Evolutionary conservation across 2,113 vertebrate species (phyloP).

Genomic region (Benthochromis sp.): DNA sequence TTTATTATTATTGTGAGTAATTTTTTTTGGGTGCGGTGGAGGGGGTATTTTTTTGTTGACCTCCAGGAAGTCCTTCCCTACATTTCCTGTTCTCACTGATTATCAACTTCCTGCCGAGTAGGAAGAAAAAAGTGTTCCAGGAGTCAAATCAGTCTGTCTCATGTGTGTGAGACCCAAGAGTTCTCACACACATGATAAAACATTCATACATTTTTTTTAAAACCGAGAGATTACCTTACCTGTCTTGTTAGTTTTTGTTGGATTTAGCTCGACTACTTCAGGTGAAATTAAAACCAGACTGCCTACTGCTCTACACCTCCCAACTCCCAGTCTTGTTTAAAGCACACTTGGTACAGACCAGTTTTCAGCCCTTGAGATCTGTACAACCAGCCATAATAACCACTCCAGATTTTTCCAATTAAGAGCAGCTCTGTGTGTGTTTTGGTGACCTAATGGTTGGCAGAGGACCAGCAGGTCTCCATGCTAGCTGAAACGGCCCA

Average conservation of each 20-base stretch:
- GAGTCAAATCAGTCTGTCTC: background rate
- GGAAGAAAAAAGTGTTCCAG: conserved; percentile 51
- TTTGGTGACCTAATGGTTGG: conserved; percentile 84
- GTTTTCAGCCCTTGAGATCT: background rate
- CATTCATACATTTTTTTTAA: background rate
- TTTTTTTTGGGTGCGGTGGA: background rate
- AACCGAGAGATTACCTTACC: background rate
- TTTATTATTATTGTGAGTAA: background rate
- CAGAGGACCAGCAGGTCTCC: conserved; percentile 73
- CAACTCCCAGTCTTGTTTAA: background rate
- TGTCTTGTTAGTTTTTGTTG: background rate
- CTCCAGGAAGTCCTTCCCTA: conserved; percentile 70
- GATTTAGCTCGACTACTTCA: background rate
- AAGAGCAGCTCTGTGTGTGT: conserved; percentile 68
- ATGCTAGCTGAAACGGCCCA: conserved; percentile 55
- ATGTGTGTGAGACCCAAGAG: background rate
- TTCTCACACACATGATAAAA: background rate
- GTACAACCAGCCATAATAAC: conserved; percentile 17
- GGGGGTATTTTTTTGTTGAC: conserved; percentile 52
- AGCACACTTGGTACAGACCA: background rate
- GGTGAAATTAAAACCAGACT: background rate
- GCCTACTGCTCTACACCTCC: background rate
- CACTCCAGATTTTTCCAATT: conserved; percentile 79
- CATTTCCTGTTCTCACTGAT: conserved; percentile 74
- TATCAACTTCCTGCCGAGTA: conserved; percentile 75